Base-by-base conservation (phyloP, 2,797 vertebrate species). In the Spinus pinus region DNA sequence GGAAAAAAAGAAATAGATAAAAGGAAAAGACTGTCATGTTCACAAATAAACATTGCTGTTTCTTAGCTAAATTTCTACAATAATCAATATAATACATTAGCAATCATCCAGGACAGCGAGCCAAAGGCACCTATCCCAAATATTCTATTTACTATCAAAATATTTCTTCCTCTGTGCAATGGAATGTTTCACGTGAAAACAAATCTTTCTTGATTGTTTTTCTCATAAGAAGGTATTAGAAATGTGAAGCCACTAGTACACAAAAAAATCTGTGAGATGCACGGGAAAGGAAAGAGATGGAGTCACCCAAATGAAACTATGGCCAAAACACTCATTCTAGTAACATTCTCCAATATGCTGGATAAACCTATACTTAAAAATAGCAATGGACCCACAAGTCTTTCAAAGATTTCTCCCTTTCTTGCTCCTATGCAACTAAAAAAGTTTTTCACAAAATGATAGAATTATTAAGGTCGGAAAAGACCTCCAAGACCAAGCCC, bases 71-170 rank as follows among this genome's bases (percentile, higher is more conserved):
- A 75, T 53, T 77, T 73, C 74, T 77, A 53, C 23, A 3, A 41
- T 44, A 70, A 66, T 60, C 17, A 25, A 47, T 67, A 82, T 80
- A 78, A 24, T 4, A 82, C 70, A 78, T 46, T 75, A 69, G 27
- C 33, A 86, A 69, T 25, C 12, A 42, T 0, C 2, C 1, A 19
- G 39, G 49, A 37, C 41, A 69, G 21, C 0, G 0, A 93, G 77
- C 23, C 54, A 66, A 70, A 57, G 62, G 41, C 47, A 81, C 33
- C 71, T 35, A 41, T 12, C 51, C 23, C 22, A 58, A 60, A 54
- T 27, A 37, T 1, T 49, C 57, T 5, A 14, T 31, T 83, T 21
- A 28, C n/a, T 12, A 39, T 3, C 30, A 30, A 61, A 75, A 39
- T 25, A 9, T n/a, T 54, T 66, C 46, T 64, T 60, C 50, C 21